Conservation (phyloP, 1,140 invertebrate genomes). For the Caenorhabditis briggsae region DNA sequence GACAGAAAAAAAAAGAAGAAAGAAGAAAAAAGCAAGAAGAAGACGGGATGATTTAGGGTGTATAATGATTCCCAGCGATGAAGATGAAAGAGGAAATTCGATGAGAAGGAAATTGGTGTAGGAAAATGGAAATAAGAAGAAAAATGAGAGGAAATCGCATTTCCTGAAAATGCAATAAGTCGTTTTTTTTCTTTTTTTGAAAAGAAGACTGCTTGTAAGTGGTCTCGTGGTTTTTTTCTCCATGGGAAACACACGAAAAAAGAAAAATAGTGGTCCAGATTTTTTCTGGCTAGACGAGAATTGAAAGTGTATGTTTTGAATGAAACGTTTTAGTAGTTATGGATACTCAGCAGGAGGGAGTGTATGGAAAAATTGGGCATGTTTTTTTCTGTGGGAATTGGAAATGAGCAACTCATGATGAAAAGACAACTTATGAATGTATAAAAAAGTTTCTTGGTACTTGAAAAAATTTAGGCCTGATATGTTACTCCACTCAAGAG, state of each 20-base stretch:
- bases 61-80: neutral
- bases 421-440: too few relatives aligned
- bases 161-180: slow-evolving; percentile 44
- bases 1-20: neutral
- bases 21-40: neutral
- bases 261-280: neutral
- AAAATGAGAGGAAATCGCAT: slow-evolving; percentile 24
- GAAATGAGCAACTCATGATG: too few relatives aligned
- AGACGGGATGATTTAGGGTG: neutral
- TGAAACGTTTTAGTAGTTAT: too few relatives aligned
- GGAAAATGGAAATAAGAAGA: neutral
- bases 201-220: neutral
- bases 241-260: neutral
- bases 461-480: too few relatives aligned
- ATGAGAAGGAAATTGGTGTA: neutral
- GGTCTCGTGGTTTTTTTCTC: neutral
- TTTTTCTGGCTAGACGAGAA: neutral
- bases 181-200: neutral
- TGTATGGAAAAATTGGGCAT: too few relatives aligned
- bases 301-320: too few relatives aligned
- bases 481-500: too few relatives aligned
- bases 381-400: too few relatives aligned
- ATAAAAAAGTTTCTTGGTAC: too few relatives aligned
- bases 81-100: slow-evolving; percentile 3
- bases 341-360: too few relatives aligned